Evolutionary conservation across 2,797 vertebrate species (phyloP).

Genomic region (Acanthurus lineatus): DNA sequence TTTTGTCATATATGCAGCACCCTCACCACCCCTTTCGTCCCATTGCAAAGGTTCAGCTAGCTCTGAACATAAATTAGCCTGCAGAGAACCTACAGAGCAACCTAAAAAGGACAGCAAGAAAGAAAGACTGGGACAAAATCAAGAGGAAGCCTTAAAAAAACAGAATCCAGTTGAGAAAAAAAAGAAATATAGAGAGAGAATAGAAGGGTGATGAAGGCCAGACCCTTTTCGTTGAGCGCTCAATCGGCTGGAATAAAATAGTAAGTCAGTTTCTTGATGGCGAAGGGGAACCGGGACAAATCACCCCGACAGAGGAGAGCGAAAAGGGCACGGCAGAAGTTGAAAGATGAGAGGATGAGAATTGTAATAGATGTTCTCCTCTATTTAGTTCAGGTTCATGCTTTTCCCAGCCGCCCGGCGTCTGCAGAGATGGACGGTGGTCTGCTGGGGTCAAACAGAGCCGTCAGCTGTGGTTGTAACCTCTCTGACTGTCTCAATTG

Average conservation of each 20-base stretch:
- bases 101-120: neutral
- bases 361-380: constrained; percentile 76
- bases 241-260: constrained; percentile 76
- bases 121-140: constrained; percentile 22
- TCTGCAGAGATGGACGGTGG: constrained; percentile 63
- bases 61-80: constrained; percentile 20
- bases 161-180: neutral
- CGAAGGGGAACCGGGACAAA: constrained; percentile 70
- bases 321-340: constrained; percentile 72
- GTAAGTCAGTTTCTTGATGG: constrained; percentile 64
- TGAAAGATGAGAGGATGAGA: constrained; percentile 76
- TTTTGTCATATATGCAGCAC: neutral
- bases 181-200: constrained; percentile 35
- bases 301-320: constrained; percentile 65
- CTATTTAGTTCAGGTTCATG: constrained; percentile 74
- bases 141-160: neutral
- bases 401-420: constrained; percentile 42
- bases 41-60: neutral
- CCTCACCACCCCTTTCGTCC: neutral
- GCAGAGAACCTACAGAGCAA: neutral
- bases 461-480: constrained; percentile 65
- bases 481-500: constrained; percentile 58
- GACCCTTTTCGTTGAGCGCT: constrained; percentile 61
- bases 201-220: constrained; percentile 66
- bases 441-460: constrained; percentile 65